phyloP scores from a whole-genome alignment of 2,797 vertebrate species.

The Tarsius wallacei region DNA sequence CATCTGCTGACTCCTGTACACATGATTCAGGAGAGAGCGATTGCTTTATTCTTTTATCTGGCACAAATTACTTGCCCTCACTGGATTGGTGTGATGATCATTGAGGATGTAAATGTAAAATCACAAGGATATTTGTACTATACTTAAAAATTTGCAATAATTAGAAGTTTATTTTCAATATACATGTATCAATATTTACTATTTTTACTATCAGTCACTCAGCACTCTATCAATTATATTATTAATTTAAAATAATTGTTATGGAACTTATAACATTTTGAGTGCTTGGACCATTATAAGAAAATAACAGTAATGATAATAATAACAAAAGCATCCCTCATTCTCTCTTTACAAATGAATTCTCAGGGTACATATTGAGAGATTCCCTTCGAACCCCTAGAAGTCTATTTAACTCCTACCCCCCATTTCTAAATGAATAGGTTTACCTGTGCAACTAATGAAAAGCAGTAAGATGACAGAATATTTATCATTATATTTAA shows the following conservation, averaged over 20 bases:
- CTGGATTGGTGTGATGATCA: not conserved
- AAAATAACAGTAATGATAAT: not conserved
- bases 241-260: slow-evolving; percentile 14
- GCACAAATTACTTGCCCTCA: not conserved
- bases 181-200: too few species aligned
- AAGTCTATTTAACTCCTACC: not conserved
- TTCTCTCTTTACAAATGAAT: not conserved
- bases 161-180: too few species aligned
- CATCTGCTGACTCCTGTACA: not conserved
- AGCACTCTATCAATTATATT: not conserved
- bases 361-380: not conserved
- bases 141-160: not conserved
- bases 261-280: not conserved
- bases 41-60: not conserved
- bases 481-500: not conserved
- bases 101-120: not conserved
- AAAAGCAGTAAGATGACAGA: not conserved
- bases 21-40: not conserved
- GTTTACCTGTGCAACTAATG: not conserved
- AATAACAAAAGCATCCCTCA: not conserved
- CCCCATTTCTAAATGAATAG: not conserved
- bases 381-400: not conserved
- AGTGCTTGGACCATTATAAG: not conserved
- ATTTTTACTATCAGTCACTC: not conserved
- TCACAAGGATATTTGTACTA: not conserved